phyloP scores from a whole-genome alignment of 2,797 vertebrate genomes.

The Pseudochirops cupreus region DNA sequence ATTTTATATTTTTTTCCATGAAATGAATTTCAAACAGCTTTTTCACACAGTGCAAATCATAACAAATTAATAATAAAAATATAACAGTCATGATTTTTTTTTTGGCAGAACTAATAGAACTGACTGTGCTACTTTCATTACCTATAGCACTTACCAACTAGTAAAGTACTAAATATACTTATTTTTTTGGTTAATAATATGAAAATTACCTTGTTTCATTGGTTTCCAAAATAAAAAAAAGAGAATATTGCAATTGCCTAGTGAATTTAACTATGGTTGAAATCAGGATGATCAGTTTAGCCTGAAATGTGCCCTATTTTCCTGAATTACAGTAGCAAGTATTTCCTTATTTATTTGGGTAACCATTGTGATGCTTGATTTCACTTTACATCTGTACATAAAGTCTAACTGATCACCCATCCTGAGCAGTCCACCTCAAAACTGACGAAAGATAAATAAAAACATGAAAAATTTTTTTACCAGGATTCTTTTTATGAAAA shows the following conservation, averaged over 20 bases:
- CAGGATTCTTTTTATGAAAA: constrained; percentile 35
- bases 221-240: neutral
- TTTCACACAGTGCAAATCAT: constrained; percentile 29
- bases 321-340: neutral
- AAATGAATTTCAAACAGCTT: constrained; percentile 13
- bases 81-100: constrained; percentile 48
- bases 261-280: constrained; percentile 50
- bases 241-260: constrained; percentile 13
- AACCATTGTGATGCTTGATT: constrained; percentile 26
- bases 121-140: constrained; percentile 52
- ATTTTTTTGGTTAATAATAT: constrained; percentile 34
- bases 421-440: constrained; percentile 51
- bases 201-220: constrained; percentile 43
- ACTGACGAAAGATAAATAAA: constrained; percentile 43
- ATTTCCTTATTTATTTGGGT: constrained; percentile 12
- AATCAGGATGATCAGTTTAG: constrained; percentile 7
- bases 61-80: constrained; percentile 30
- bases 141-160: constrained; percentile 33
- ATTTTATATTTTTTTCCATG: constrained; percentile 43
- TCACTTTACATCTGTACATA: constrained; percentile 31
- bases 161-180: constrained; percentile 42
- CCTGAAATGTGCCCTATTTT: neutral
- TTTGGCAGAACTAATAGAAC: constrained; percentile 49
- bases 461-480: constrained; percentile 7
- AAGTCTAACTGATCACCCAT: constrained; percentile 38